phyloP scores from a whole-genome alignment of 2,888 invertebrate species.

The Cryptus armator region DNA sequence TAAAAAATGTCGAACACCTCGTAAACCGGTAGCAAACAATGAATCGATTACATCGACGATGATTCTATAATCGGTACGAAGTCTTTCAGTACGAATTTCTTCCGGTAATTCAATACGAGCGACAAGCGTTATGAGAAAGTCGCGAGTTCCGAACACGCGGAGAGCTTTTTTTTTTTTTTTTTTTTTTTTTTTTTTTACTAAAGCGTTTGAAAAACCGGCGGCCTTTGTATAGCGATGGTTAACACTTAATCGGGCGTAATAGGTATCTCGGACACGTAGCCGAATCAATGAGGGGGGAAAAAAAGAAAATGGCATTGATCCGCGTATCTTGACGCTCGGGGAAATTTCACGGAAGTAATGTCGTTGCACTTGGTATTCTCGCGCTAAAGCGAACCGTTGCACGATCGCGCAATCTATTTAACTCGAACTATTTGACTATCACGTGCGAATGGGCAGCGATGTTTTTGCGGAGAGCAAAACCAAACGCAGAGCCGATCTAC shows the following conservation, averaged over 20 bases:
- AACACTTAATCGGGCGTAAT: not conserved
- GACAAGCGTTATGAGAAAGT: no score
- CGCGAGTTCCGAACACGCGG: no score
- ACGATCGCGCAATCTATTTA: slow-evolving; percentile 53
- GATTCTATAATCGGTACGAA: no score
- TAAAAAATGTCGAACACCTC: no score
- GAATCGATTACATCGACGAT: no score
- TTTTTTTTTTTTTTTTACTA: no score
- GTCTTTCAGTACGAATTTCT: no score
- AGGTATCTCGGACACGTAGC: slow-evolving; percentile 39
- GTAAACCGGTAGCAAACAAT: no score
- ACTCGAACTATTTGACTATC: slow-evolving; percentile 45
- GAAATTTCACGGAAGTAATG: slow-evolving; percentile 52
- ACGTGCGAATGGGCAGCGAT: slow-evolving; percentile 42
- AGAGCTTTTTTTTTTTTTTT: no score
- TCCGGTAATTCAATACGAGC: no score
- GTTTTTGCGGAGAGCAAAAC: slow-evolving; percentile 29
- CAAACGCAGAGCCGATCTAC: slow-evolving; percentile 33
- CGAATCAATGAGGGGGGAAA: slow-evolving; percentile 4
- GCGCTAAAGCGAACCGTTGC: slow-evolving; percentile 27
- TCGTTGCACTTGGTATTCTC: slow-evolving; percentile 51
- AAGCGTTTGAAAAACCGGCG: no score
- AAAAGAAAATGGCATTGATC: not conserved
- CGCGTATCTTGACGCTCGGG: slow-evolving; percentile 2
- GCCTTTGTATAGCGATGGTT: no score